These are phyloP conservation scores for Stichodactyla mertensii DNA, from an alignment of 64 coral and sea anemone genomes.

Conservation along the genomic window DNA sequence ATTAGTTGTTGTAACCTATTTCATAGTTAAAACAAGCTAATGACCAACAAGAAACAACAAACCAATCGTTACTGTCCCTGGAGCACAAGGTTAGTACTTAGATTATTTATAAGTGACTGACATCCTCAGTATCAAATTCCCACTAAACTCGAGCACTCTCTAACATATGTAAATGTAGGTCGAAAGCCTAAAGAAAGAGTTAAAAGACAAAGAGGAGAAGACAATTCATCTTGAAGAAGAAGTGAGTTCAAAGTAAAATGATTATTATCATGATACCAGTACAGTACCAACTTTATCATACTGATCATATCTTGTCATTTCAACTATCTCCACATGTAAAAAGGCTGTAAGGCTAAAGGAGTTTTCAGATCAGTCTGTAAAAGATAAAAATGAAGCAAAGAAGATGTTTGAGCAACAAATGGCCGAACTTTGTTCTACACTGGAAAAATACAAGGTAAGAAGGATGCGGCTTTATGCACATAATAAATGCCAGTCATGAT, in stretches of 20 bases:
- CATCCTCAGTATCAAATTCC: background rate
- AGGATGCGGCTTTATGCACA: background rate
- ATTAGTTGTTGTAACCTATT: too few relatives aligned
- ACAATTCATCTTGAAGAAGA: slow-evolving; percentile 38
- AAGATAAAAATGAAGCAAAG: slow-evolving; percentile 78
- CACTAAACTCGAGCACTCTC: background rate
- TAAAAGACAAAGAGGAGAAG: slow-evolving; percentile 24
- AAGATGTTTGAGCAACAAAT: slow-evolving; percentile 78
- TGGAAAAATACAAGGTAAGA: slow-evolving; percentile 96
- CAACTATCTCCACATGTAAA: background rate
- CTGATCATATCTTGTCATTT: too few relatives aligned
- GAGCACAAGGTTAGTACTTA: slow-evolving; percentile 8
- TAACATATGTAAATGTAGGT: background rate
- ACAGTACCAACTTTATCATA: background rate
- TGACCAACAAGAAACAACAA: background rate
- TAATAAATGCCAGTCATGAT: too few relatives aligned
- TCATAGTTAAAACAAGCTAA: background rate
- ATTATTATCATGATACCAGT: background rate
- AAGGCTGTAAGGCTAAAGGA: slow-evolving; percentile 51
- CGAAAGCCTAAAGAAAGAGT: slow-evolving; percentile 32
- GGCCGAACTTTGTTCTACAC: slow-evolving; percentile 82
- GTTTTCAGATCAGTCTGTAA: slow-evolving; percentile 47
- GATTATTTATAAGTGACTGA: background rate
- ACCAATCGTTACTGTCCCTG: background rate
- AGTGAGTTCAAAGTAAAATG: background rate